Conservation (phyloP, 2,888 invertebrate genomes). For the Caenorhabditis becei region DNA sequence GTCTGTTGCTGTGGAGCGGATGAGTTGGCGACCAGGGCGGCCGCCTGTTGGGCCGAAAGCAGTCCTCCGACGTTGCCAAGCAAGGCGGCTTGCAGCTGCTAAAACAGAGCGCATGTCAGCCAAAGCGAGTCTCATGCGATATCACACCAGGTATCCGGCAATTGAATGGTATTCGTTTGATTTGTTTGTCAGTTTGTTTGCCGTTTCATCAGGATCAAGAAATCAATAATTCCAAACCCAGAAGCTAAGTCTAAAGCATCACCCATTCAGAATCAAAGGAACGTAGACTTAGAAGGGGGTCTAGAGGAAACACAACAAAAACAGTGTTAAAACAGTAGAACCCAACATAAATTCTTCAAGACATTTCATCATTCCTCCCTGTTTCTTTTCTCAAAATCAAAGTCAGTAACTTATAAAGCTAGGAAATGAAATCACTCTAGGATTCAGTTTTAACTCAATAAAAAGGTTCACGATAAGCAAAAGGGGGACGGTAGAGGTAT, state of each 20-base stretch:
- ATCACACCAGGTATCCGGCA: conserved; percentile 28
- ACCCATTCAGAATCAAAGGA: conserved; percentile 13
- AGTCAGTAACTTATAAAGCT: no score
- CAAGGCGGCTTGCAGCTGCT: conserved; percentile 74
- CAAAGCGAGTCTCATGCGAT: conserved; percentile 68
- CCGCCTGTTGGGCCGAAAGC: conserved; percentile 55
- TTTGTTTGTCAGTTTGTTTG: neutral
- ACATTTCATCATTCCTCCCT: no score
- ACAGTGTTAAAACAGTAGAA: conserved; percentile 13
- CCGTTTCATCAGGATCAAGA: neutral
- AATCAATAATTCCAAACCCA: conserved; percentile 1
- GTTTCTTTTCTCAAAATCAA: no score
- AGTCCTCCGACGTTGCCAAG: conserved; percentile 65
- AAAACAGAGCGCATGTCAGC: conserved; percentile 76
- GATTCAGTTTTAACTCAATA: conserved; percentile 14
- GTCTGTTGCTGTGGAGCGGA: conserved; percentile 49
- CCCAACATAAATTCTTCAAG: conserved; percentile 34
- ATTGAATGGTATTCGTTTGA: conserved; percentile 36
- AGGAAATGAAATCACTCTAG: neutral
- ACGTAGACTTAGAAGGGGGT: neutral
- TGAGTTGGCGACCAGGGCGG: conserved; percentile 50
- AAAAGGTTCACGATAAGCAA: conserved; percentile 45
- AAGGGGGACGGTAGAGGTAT: conserved; percentile 22
- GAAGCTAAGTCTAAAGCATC: conserved; percentile 14
- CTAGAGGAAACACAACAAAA: conserved; percentile 44